These are phyloP conservation scores for Desmophyllum pertusum DNA, from an alignment of 92 coral and sea anemone species.

Conservation along the genomic window DNA sequence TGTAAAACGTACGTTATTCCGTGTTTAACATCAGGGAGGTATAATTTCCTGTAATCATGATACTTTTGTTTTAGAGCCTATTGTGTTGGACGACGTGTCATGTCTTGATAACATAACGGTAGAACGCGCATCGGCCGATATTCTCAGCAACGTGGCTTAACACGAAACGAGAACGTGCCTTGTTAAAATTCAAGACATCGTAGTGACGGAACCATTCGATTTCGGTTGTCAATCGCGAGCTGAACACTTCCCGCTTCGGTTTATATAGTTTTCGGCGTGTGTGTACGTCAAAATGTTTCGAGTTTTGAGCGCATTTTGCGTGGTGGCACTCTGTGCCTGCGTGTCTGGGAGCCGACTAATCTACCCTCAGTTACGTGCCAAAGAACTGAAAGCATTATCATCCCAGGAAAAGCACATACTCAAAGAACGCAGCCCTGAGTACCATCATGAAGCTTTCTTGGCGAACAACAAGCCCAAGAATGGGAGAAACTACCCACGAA, in stretches of 20 bases:
- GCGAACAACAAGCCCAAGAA: slow-evolving; percentile 62
- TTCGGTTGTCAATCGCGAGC: neutral
- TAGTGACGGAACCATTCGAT: neutral
- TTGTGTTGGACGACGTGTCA: neutral
- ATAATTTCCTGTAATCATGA: neutral
- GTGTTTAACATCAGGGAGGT: neutral
- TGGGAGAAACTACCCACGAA: slow-evolving; percentile 50
- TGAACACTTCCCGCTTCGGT: no score
- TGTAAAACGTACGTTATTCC: neutral
- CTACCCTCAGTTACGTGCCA: neutral
- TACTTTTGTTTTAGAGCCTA: neutral
- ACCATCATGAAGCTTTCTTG: slow-evolving; percentile 86
- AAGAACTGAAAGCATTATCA: slow-evolving; percentile 42
- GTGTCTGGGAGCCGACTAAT: slow-evolving; percentile 4
- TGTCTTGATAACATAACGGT: neutral
- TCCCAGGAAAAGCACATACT: slow-evolving; percentile 53
- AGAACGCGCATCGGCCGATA: slow-evolving; percentile 32
- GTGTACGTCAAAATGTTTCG: neutral
- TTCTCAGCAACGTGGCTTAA: slow-evolving; percentile 36
- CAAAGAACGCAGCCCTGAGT: slow-evolving; percentile 53
- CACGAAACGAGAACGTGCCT: slow-evolving; percentile 2
- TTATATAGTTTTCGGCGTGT: neutral
- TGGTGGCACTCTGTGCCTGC: slow-evolving; percentile 13
- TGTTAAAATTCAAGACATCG: neutral
- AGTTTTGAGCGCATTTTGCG: neutral